phyloP scores from a whole-genome alignment of 1,140 invertebrate genomes.

The Branchinecta lindahli region DNA sequence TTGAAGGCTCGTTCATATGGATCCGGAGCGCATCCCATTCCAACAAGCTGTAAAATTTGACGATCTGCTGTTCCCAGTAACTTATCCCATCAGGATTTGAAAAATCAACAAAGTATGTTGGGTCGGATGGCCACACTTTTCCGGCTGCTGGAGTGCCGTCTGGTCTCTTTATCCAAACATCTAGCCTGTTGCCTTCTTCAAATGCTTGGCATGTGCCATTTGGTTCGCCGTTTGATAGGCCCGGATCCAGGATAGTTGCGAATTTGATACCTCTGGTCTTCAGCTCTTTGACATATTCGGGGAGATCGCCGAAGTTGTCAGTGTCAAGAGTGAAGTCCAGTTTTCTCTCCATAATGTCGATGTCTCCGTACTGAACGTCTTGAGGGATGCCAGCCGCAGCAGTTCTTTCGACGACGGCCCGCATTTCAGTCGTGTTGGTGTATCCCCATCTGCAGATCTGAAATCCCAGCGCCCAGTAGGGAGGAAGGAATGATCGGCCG shows the following conservation, averaged over 20 bases:
- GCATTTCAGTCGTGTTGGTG: slow-evolving; percentile 28
- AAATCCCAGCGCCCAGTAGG: slow-evolving; percentile 39
- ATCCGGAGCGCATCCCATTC: too few species aligned
- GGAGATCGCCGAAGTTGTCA: slow-evolving; percentile 28
- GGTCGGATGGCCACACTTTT: slow-evolving; percentile 30
- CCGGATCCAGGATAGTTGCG: slow-evolving; percentile 29
- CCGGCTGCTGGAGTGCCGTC: slow-evolving; percentile 21
- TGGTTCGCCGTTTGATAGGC: slow-evolving; percentile 16
- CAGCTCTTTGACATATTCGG: slow-evolving; percentile 30
- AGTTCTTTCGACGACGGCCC: slow-evolving; percentile 28
- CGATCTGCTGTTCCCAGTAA: too few species aligned
- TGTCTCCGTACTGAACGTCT: slow-evolving; percentile 35
- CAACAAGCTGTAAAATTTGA: too few species aligned
- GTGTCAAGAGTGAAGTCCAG: slow-evolving; percentile 33
- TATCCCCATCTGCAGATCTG: slow-evolving; percentile 38
- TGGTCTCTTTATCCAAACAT: slow-evolving; percentile 23
- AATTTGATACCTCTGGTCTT: slow-evolving; percentile 31
- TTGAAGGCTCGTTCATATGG: slow-evolving; percentile 26
- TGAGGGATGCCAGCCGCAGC: slow-evolving; percentile 31
- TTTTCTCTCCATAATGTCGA: slow-evolving; percentile 32
- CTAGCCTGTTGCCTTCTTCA: slow-evolving; percentile 22
- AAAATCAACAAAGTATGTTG: slow-evolving; percentile 31
- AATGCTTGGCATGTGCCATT: slow-evolving; percentile 19
- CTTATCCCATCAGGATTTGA: too few species aligned
- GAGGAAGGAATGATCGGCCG: slow-evolving; percentile 34